Base-by-base conservation (phyloP, 2,113 vertebrate genomes). In the Syrmaticus mikado region DNA sequence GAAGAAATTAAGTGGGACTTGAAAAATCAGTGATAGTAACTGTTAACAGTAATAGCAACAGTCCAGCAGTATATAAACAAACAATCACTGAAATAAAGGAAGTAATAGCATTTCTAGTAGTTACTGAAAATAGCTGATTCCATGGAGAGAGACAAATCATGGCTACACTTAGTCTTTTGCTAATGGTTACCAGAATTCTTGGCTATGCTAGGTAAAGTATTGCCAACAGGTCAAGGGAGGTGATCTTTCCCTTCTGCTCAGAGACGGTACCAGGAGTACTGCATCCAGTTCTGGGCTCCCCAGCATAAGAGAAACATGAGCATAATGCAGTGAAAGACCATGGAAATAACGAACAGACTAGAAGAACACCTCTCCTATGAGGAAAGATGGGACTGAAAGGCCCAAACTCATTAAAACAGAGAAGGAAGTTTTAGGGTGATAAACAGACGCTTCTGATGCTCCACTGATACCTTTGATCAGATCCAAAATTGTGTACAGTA, bases 51-150 rank as follows among this genome's bases (percentile, higher is more conserved):
- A 80, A 57, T 38, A 72, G 79, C 50, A 79, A 58, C 21, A 28
- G 13, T 3, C 25, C 48, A 68, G 10, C 0, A 0, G 6, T 22
- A 19, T 19, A 28, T 34, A 61, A 82, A 65, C 13, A 12, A 18
- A 34, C 19, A 43, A 12, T 58, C 16, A 25, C 16, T 22, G 24
- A 76, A 76, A 5, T 13, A 2, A 62, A 82, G 6, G 14, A 73
- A 75, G 38, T 18, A 66, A 55, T 3, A 12, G 1, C 22, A 25
- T 27, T 86, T 74, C 50, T 38, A 48, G 18, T 4, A 64, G 16
- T 55, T 62, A 45, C 27, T 70, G 48, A 48, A 66, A 65, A 66
- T 12, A 73, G 6, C 8, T 80, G 13, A 10, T 62, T 80, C 27
- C 19, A 30, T n/a, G 16, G 7, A 82, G 7, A 43, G 10, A 85